A percentile compares a stretch with the other conserved stretches of the same genome.
Conservation (phyloP, 1,140 invertebrate species). For the Hypothenemus hampei region DNA sequence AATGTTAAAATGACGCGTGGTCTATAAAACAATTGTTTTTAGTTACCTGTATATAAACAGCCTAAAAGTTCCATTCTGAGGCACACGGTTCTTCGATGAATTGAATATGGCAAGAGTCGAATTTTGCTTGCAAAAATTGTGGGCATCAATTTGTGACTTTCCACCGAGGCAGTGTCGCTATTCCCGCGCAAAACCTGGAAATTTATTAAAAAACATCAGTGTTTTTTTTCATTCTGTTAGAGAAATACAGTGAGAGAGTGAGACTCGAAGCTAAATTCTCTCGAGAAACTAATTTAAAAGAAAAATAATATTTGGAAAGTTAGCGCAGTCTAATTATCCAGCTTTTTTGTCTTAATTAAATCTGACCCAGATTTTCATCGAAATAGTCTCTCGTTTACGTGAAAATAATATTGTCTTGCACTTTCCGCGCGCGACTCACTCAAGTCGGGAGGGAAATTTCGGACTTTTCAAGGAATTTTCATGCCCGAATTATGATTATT, state of each 20-base stretch:
- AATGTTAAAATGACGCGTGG: too few species aligned
- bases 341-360: slow-evolving; percentile 2
- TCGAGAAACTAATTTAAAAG: not conserved
- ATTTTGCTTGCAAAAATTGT: slow-evolving; percentile 61
- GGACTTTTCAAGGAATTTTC: not conserved
- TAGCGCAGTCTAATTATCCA: not conserved
- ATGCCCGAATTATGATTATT: slow-evolving; percentile 4
- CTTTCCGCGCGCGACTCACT: not conserved
- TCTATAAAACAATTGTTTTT: too few species aligned
- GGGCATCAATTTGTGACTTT: slow-evolving; percentile 58
- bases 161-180: slow-evolving; percentile 62
- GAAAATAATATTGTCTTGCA: not conserved
- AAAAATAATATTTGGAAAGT: slow-evolving; percentile 5
- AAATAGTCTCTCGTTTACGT: not conserved
- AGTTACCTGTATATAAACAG: slow-evolving; percentile 56
- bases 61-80: slow-evolving; percentile 65
- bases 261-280: slow-evolving; percentile 1
- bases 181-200: slow-evolving; percentile 53
- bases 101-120: slow-evolving; percentile 62
- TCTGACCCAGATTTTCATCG: not conserved
- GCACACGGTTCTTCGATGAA: slow-evolving; percentile 64
- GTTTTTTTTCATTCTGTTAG: not conserved
- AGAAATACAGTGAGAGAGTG: not conserved
- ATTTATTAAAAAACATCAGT: not conserved
- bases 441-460: slow-evolving; percentile 1